phyloP scores from a whole-genome alignment of 2,797 vertebrate species.

The Epinephelus malabaricus region DNA sequence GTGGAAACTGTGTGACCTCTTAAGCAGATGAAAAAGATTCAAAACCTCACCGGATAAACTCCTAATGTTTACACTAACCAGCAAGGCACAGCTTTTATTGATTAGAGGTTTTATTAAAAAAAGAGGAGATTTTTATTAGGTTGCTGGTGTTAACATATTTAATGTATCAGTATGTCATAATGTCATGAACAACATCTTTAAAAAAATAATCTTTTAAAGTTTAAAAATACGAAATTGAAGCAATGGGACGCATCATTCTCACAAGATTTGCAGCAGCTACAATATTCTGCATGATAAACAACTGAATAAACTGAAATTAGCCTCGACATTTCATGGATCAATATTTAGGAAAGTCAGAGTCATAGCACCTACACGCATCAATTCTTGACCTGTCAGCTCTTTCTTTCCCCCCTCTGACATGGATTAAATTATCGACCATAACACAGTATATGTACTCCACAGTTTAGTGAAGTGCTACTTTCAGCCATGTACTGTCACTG shows the following conservation, averaged over 20 bases:
- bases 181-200: too few species aligned
- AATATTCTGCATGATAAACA: too few species aligned
- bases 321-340: too few species aligned
- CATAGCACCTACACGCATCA: too few species aligned
- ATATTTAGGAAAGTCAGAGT: too few species aligned
- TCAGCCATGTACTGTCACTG: background rate
- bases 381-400: background rate
- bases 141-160: background rate
- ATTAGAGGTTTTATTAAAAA: background rate
- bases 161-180: background rate
- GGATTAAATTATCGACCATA: too few species aligned
- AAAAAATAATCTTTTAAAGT: too few species aligned
- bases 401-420: background rate
- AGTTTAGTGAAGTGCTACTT: background rate
- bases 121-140: background rate
- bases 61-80: background rate
- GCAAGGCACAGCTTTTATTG: background rate
- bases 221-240: background rate
- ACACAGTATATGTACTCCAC: background rate
- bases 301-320: too few species aligned
- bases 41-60: constrained; percentile 1
- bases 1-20: constrained; percentile 53
- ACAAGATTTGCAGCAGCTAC: too few species aligned
- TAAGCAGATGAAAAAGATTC: constrained; percentile 15
- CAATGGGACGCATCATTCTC: background rate